Evolutionary conservation across 2,113 vertebrate genomes (phyloP).

Genomic region (Tenrec ecaudatus): DNA sequence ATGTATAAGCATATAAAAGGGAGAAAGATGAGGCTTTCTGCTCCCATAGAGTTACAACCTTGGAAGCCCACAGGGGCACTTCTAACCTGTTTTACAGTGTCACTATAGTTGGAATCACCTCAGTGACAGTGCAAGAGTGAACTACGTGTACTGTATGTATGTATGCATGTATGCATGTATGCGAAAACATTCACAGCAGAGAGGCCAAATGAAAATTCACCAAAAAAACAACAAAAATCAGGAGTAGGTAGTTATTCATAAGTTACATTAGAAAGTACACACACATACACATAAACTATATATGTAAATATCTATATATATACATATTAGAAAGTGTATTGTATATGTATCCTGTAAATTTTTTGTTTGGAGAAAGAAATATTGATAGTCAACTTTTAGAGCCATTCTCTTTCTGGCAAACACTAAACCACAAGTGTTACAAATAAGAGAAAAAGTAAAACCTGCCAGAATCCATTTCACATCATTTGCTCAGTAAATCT

Average conservation of each 20-base stretch:
- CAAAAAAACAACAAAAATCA: background rate
- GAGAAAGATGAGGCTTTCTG: too few species aligned
- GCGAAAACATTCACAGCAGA: background rate
- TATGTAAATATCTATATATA: too few species aligned
- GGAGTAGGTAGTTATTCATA: too few species aligned
- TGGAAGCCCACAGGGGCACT: too few species aligned
- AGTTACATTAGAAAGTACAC: background rate
- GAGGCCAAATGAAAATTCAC: background rate
- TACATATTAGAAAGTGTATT: too few species aligned
- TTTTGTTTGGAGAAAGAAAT: background rate
- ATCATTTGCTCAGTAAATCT: background rate
- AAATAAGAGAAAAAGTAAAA: background rate
- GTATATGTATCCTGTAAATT: background rate
- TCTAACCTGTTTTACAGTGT: too few species aligned
- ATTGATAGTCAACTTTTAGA: background rate
- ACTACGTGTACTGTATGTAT: too few species aligned
- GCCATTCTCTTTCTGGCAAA: background rate
- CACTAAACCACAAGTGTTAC: background rate
- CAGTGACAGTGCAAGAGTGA: too few species aligned
- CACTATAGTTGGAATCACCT: too few species aligned
- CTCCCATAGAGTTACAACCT: too few species aligned
- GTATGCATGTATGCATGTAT: background rate
- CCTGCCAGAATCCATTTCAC: background rate
- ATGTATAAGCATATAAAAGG: too few species aligned
- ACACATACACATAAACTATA: too few species aligned